phyloP scores from a whole-genome alignment of 2,113 vertebrate genomes.

The Hydrochoerus hydrochaeris region DNA sequence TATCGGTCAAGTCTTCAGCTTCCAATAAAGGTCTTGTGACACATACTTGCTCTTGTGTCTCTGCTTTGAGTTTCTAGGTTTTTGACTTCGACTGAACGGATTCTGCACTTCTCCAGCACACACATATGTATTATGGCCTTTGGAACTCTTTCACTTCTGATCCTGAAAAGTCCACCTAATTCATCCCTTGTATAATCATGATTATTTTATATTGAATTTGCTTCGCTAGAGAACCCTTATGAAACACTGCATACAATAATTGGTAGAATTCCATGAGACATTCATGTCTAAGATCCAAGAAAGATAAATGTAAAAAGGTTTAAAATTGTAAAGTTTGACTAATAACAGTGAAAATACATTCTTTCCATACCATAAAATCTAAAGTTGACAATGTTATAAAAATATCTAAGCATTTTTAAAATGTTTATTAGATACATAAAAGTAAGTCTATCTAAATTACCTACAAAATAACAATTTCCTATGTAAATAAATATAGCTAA shows the following conservation, averaged over 20 bases:
- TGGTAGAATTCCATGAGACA: neutral
- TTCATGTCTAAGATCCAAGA: neutral
- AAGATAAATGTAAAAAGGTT: neutral
- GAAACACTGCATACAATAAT: neutral
- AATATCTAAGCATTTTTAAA: neutral
- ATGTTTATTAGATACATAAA: neutral
- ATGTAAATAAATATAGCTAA: neutral
- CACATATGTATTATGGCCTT: neutral
- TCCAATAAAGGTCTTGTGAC: neutral
- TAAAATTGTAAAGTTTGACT: neutral
- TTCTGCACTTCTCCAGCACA: neutral
- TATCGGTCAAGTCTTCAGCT: neutral
- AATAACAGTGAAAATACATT: neutral
- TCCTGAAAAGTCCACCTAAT: neutral
- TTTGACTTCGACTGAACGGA: neutral
- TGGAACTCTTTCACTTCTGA: neutral
- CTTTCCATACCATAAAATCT: neutral
- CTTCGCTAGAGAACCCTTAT: neutral
- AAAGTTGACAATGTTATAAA: neutral
- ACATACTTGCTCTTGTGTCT: neutral
- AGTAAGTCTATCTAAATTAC: neutral
- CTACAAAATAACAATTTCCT: neutral
- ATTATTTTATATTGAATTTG: neutral
- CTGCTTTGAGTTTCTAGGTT: neutral
- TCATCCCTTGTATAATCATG: neutral